phyloP scores from a whole-genome alignment of 1,140 invertebrate species.

The Amyelois transitella region DNA sequence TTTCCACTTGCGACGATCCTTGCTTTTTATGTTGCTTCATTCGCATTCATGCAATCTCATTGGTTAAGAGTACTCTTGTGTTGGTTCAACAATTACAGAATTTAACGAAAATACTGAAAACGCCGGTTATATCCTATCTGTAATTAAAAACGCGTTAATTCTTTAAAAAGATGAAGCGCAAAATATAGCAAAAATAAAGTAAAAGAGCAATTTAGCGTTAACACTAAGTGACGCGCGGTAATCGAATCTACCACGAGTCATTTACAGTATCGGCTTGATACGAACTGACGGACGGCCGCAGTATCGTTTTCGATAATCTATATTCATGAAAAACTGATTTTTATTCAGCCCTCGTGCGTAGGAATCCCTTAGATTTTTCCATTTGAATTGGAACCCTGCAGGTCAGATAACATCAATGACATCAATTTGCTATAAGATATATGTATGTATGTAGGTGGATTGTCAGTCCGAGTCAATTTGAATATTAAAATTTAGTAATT shows the following conservation, averaged over 20 bases:
- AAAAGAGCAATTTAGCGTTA: slow-evolving; percentile 15
- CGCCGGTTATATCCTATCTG: neutral
- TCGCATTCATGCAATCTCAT: no score
- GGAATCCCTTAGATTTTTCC: slow-evolving; percentile 8
- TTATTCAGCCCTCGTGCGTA: slow-evolving; percentile 8
- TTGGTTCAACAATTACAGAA: no score
- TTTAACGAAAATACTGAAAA: neutral
- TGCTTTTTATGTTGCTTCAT: no score
- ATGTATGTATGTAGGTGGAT: neutral
- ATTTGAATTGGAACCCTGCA: neutral
- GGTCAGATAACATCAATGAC: neutral
- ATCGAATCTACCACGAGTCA: slow-evolving; percentile 20
- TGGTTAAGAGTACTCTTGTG: no score
- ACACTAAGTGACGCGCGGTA: slow-evolving; percentile 20
- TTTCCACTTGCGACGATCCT: no score
- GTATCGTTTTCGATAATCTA: slow-evolving; percentile 5
- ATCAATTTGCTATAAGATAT: neutral
- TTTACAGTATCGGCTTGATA: slow-evolving; percentile 18
- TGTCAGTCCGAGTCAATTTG: no score
- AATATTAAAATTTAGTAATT: no score
- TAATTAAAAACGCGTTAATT: neutral
- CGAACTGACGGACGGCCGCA: slow-evolving; percentile 2
- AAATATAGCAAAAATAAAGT: slow-evolving; percentile 3
- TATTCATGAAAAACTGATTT: slow-evolving; percentile 17
- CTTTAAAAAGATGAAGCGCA: slow-evolving; percentile 8